These are phyloP conservation scores for Microplitis demolitor DNA, from an alignment of 1,140 invertebrate genomes.

Conservation along the genomic window DNA sequence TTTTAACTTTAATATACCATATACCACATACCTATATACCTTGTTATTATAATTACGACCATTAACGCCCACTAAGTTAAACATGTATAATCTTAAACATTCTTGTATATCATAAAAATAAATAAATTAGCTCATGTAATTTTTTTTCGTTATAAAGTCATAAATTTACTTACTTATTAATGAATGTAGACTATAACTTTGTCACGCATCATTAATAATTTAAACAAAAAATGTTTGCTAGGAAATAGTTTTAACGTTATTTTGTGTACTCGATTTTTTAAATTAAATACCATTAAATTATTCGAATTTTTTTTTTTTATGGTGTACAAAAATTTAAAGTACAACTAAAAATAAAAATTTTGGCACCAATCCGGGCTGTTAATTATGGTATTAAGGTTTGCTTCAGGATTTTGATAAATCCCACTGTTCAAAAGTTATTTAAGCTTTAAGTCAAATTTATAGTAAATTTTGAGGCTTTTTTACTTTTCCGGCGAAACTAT, in stretches of 20 bases:
- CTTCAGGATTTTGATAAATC: too few species aligned
- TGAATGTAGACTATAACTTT: not conserved
- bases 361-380: too few species aligned
- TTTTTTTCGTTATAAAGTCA: too few species aligned
- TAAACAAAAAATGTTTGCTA: conserved; percentile 1
- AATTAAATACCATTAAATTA: not conserved
- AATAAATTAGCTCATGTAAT: not conserved
- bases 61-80: conserved; percentile 16
- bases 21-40: too few species aligned
- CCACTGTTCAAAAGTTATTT: too few species aligned
- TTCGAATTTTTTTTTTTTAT: too few species aligned
- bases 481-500: too few species aligned
- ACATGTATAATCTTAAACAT: not conserved
- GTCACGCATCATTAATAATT: conserved; percentile 18
- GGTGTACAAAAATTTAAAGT: too few species aligned
- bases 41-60: not conserved
- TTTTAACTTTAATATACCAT: not conserved
- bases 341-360: too few species aligned
- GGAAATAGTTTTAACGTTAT: not conserved
- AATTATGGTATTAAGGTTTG: too few species aligned
- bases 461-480: too few species aligned
- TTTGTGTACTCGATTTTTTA: not conserved
- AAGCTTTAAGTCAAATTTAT: too few species aligned
- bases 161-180: not conserved
- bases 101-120: not conserved